These are phyloP conservation scores for Tretioscincus oriximinensis DNA, from an alignment of 2,113 vertebrate genomes.

Conservation along the genomic window DNA sequence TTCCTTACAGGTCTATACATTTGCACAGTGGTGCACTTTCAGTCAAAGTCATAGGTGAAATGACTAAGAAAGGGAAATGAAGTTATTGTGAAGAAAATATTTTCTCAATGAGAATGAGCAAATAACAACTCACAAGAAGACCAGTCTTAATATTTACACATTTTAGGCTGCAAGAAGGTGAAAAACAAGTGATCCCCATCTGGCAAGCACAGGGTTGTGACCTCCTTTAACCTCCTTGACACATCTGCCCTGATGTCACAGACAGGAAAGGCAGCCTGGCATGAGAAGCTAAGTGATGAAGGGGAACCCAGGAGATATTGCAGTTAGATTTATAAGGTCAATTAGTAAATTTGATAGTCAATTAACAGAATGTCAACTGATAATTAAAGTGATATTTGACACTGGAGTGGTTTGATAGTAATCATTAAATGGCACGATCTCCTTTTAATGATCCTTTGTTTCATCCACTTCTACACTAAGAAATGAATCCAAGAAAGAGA, in stretches of 20 bases:
- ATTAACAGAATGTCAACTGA: background rate
- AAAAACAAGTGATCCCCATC: background rate
- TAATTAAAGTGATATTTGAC: background rate
- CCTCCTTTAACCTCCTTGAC: background rate
- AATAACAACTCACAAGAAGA: background rate
- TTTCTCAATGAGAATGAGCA: background rate
- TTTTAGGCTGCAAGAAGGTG: background rate
- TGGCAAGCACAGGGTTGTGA: background rate
- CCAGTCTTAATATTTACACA: background rate
- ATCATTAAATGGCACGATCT: background rate
- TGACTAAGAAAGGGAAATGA: background rate
- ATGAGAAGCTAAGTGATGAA: background rate
- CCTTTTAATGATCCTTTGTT: background rate
- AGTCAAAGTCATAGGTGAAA: background rate
- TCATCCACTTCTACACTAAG: no score
- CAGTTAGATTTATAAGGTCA: background rate
- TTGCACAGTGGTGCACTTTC: background rate
- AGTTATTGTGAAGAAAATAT: no score
- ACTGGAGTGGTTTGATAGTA: background rate
- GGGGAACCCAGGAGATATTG: background rate
- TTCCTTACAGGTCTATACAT: background rate
- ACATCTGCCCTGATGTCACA: background rate
- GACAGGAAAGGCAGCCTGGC: background rate
- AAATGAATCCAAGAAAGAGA: no score
- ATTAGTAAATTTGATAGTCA: background rate